Conservation (phyloP, 1,140 invertebrate genomes). For the Melipona quadrifasciata region DNA sequence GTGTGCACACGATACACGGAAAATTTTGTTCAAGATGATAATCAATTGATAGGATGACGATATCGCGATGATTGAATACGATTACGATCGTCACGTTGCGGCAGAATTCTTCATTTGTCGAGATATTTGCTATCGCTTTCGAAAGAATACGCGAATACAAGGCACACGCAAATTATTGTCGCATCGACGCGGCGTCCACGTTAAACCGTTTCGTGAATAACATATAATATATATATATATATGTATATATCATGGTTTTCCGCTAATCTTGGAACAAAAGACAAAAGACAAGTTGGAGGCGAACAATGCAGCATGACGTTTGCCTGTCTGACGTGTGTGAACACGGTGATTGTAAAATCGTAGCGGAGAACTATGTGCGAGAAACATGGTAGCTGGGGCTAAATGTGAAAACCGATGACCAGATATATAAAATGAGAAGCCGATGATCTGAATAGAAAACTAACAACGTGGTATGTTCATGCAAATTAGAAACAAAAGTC, state of each 20-base stretch:
- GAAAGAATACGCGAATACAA: background rate
- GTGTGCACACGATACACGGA: background rate
- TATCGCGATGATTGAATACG: background rate
- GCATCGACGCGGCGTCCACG: background rate
- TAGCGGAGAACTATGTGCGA: background rate
- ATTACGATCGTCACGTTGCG: background rate
- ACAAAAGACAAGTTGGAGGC: background rate
- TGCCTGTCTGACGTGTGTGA: background rate
- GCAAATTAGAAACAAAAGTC: constrained; percentile 55
- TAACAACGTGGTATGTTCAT: constrained; percentile 35
- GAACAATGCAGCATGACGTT: too few relatives aligned
- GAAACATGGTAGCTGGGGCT: background rate
- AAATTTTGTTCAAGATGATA: background rate
- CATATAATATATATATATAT: too few relatives aligned
- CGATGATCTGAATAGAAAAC: constrained; percentile 30
- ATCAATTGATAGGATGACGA: background rate
- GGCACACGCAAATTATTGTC: background rate
- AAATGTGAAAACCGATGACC: constrained; percentile 23
- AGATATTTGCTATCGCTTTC: background rate
- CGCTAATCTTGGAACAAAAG: background rate
- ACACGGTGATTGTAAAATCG: background rate
- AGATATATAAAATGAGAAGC: constrained; percentile 4
- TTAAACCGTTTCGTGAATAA: background rate
- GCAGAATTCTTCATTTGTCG: background rate
- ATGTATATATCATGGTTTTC: background rate